phyloP scores from a whole-genome alignment of 2,113 vertebrate genomes.

The Podocnemis expansa region DNA sequence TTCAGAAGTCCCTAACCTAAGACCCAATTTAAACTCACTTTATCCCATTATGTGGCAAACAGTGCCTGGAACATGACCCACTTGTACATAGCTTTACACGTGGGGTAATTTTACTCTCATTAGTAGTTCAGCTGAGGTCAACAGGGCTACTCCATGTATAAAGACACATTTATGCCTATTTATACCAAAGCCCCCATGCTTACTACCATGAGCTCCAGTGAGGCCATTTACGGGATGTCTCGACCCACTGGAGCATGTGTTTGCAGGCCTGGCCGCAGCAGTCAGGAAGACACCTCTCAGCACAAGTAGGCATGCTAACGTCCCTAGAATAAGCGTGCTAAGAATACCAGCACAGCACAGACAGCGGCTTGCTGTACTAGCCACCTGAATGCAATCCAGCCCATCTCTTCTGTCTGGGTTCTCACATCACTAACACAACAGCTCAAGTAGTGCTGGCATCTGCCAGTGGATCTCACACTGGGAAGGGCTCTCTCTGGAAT shows the following conservation, averaged over 20 bases:
- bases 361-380: background rate
- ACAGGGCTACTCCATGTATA: background rate
- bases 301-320: background rate
- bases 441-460: background rate
- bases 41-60: rapidly evolving
- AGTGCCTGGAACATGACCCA: rapidly evolving
- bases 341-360: background rate
- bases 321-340: background rate
- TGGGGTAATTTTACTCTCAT: background rate
- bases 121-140: rapidly evolving
- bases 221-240: background rate
- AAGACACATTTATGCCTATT: background rate
- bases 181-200: background rate
- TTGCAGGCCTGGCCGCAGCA: background rate
- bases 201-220: background rate
- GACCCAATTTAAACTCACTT: background rate
- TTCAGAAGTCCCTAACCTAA: background rate
- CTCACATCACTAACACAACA: too few relatives aligned
- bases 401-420: too few relatives aligned
- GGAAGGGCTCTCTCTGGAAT: background rate
- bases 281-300: background rate
- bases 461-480: background rate
- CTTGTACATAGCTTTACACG: background rate
- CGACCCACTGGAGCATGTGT: too few relatives aligned
- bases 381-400: background rate